Base-by-base conservation (phyloP, 2,888 invertebrate species). In the Liposcelis brunnea region DNA sequence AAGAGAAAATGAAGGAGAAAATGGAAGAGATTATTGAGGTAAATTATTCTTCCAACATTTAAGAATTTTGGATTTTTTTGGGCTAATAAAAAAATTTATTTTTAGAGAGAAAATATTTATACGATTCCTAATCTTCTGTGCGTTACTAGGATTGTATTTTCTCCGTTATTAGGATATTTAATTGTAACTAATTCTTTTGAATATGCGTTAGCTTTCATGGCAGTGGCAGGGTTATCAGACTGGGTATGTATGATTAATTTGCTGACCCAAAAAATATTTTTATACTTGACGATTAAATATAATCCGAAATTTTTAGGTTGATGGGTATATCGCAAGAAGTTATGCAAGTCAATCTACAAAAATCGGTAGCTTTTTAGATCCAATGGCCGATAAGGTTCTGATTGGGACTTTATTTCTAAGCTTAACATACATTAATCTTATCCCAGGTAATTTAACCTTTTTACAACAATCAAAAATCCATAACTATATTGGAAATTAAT, bases 251-350 rank as follows among this genome's bases (percentile, higher is more conserved):
- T n/a, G 69, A 67, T 68, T 56, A 31, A 40, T n/a, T 31, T 42
- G 19, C 15, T 46, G 31, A 14, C 7, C n/a, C n/a, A n/a, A n/a
- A n/a, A n/a, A n/a, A n/a, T n/a, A n/a, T n/a, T n/a, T n/a, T n/a
- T n/a, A n/a, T n/a, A n/a, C n/a, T n/a, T n/a, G n/a, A n/a, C n/a
- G n/a, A n/a, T n/a, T n/a, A n/a, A n/a, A n/a, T n/a, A n/a, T n/a
- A n/a, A n/a, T n/a, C n/a, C n/a, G n/a, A n/a, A n/a, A n/a, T n/a
- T n/a, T 44, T 31, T 60, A 89, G 86, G 61, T 89, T 44, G 97
- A 98, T 70, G 97, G 97, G 6, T 91, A 84, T 76, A 94, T 98
- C 59, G 97, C 97, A 1, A 73, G 97, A 47, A 84, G 80, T 44
- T 93, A 85, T 76, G 75, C 79, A 50, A 80, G 81, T 31, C 97